Conservation (phyloP, 2,888 invertebrate genomes). For the Sinotaia quadrata region DNA sequence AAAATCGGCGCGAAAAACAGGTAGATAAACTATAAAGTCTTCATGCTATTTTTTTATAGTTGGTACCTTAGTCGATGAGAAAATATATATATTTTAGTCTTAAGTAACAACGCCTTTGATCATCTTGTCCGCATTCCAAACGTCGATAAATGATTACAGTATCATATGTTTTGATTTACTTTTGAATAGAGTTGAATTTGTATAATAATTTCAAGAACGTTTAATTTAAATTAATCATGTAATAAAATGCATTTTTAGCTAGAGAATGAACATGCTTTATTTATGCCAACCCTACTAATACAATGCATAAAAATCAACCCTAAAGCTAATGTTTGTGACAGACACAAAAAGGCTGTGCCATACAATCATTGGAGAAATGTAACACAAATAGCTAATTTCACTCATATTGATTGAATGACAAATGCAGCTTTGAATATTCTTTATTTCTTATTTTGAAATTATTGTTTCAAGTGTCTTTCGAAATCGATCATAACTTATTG, state of each 20-base stretch:
- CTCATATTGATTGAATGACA: not conserved
- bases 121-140: constrained; percentile 34
- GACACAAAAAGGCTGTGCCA: constrained; percentile 18
- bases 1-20: constrained; percentile 40
- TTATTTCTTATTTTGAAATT: not conserved
- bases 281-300: too few species aligned
- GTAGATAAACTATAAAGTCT: constrained; percentile 28
- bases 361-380: constrained; percentile 14
- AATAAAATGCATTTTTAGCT: too few species aligned
- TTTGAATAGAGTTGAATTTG: too few species aligned
- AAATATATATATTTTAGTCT: too few species aligned
- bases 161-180: too few species aligned
- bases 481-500: not conserved
- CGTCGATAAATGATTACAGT: constrained; percentile 32
- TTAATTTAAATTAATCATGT: too few species aligned
- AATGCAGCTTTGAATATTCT: not conserved
- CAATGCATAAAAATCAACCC: too few species aligned
- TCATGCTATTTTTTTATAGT: too few species aligned
- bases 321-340: too few species aligned
- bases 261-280: too few species aligned
- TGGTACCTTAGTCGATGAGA: too few species aligned
- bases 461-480: not conserved
- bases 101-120: constrained; percentile 17
- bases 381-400: not conserved
- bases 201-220: too few species aligned